A percentile compares a stretch with the other conserved stretches of the same genome.
These are phyloP conservation scores for Atopsyche davidsoni DNA, from an alignment of 1,140 invertebrate species.

Conservation along the genomic window DNA sequence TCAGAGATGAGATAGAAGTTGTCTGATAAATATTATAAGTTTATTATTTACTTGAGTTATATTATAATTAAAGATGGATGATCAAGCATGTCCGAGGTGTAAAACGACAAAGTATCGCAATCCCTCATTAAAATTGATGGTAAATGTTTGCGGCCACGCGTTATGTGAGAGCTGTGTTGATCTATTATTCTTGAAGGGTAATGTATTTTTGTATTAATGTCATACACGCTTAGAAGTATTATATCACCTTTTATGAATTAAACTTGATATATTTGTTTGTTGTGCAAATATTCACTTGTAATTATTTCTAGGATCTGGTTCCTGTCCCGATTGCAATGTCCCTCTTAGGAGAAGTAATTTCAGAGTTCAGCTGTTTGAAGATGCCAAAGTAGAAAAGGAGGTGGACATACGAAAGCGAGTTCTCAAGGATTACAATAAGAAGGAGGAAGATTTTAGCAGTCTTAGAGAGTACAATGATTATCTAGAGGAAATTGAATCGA, in stretches of 20 bases:
- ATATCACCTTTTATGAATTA: background rate
- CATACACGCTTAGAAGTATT: background rate
- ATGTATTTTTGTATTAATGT: constrained; percentile 12
- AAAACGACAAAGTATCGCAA: constrained; percentile 98
- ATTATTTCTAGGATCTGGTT: constrained; percentile 69
- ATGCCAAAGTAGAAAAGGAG: constrained; percentile 94
- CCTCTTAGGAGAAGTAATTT: constrained; percentile 85
- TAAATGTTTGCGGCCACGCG: constrained; percentile 96
- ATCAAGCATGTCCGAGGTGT: constrained; percentile 91
- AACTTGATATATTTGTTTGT: background rate
- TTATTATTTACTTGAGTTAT: too few relatives aligned
- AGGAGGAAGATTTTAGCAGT: constrained; percentile 80
- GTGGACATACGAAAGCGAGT: constrained; percentile 89
- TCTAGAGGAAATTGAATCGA: constrained; percentile 83
- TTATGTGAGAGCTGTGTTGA: constrained; percentile 97
- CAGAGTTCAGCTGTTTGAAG: constrained; percentile 92
- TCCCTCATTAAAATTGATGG: constrained; percentile 93
- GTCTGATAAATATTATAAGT: too few relatives aligned
- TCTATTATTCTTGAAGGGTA: constrained; percentile 89
- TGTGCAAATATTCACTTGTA: background rate
- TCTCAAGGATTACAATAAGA: constrained; percentile 86
- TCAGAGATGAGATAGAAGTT: too few relatives aligned
- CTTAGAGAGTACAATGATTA: constrained; percentile 89
- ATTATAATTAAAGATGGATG: constrained; percentile 63
- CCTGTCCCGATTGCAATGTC: constrained; percentile 87